A percentile compares a stretch with the other conserved stretches of the same genome.
Conservation (phyloP, 2,888 invertebrate genomes). For the Melinaea marsaeus region DNA sequence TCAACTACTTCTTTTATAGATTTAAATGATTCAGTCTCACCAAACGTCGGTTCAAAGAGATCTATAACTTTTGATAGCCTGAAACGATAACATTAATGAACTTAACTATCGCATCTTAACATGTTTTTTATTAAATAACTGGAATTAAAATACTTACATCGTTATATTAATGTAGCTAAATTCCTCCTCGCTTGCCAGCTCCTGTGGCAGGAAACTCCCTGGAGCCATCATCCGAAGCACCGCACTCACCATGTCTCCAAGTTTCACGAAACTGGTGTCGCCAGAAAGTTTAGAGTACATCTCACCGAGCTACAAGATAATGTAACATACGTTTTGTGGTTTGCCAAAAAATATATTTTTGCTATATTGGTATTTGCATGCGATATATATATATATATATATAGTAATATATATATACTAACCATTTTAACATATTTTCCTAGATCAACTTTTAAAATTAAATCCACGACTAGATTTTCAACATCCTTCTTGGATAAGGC, state of each 20-base stretch:
- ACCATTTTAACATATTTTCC: constrained; percentile 75
- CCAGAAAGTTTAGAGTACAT: constrained; percentile 72
- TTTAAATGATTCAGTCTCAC: constrained; percentile 57
- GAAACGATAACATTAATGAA: background rate
- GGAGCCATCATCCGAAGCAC: constrained; percentile 62
- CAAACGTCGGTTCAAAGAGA: constrained; percentile 60
- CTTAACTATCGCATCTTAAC: no score
- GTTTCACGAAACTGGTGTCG: constrained; percentile 59
- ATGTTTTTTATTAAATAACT: no score
- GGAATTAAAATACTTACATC: constrained; percentile 49
- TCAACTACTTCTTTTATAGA: constrained; percentile 52
- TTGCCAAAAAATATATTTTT: background rate
- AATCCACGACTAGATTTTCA: constrained; percentile 60
- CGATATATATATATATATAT: constrained; percentile 10
- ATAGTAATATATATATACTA: constrained; percentile 38
- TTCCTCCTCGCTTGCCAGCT: constrained; percentile 52
- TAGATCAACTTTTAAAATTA: constrained; percentile 71
- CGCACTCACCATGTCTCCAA: constrained; percentile 64
- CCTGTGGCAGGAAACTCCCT: constrained; percentile 68
- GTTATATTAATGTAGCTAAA: constrained; percentile 62
- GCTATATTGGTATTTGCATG: background rate
- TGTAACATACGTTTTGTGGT: background rate
- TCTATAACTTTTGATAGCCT: constrained; percentile 60
- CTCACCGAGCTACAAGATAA: constrained; percentile 54
- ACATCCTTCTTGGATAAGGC: constrained; percentile 54